phyloP scores from a whole-genome alignment of 2,797 vertebrate species.

The Chromis chromis region DNA sequence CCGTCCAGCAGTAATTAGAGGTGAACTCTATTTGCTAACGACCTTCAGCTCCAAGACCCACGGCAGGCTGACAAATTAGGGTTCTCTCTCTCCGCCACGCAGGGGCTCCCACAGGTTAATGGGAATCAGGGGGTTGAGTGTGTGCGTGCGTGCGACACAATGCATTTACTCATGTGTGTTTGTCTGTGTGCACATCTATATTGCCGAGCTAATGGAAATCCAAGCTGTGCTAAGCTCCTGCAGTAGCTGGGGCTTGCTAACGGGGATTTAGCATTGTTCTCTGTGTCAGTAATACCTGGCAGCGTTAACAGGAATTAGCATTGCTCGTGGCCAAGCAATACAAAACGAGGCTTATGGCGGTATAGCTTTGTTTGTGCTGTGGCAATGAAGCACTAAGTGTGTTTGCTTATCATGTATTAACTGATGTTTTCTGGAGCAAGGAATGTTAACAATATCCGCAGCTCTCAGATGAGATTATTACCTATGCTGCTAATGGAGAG shows the following conservation, averaged over 20 bases:
- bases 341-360: constrained; percentile 63
- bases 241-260: constrained; percentile 64
- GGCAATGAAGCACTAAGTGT: constrained; percentile 65
- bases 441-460: constrained; percentile 59
- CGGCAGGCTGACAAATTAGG: constrained; percentile 79
- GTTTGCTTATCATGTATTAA: constrained; percentile 73
- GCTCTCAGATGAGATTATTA: constrained; percentile 63
- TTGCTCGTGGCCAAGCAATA: constrained; percentile 66
- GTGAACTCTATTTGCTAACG: constrained; percentile 81
- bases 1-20: constrained; percentile 81
- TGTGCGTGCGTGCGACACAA: constrained; percentile 42
- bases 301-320: constrained; percentile 69
- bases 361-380: constrained; percentile 70
- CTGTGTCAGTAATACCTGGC: constrained; percentile 76
- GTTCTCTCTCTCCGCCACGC: constrained; percentile 66
- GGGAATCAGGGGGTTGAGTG: constrained; percentile 64
- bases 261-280: constrained; percentile 77
- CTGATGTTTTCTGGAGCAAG: constrained; percentile 60
- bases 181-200: constrained; percentile 39
- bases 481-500: constrained; percentile 61
- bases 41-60: constrained; percentile 78
- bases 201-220: constrained; percentile 70
- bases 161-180: constrained; percentile 34
- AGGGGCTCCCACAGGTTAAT: constrained; percentile 82
- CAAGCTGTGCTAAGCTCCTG: constrained; percentile 68